These are phyloP conservation scores for Petrophora chlorosata DNA, from an alignment of 2,888 invertebrate species.

Conservation along the genomic window DNA sequence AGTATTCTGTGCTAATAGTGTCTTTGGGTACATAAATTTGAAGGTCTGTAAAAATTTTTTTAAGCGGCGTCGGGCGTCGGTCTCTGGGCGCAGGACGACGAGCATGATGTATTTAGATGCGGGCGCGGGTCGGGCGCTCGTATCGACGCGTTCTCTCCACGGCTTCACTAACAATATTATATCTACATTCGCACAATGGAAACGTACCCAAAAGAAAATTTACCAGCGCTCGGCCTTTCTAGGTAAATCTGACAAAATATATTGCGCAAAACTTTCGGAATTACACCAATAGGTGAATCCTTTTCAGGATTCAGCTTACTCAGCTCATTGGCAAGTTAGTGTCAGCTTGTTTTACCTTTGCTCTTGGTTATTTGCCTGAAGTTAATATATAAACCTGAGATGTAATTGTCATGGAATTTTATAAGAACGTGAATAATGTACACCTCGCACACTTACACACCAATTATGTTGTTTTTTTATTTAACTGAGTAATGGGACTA, in stretches of 20 bases:
- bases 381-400: too few species aligned
- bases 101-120: conserved; percentile 49
- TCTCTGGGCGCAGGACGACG: too few species aligned
- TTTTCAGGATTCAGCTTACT: conserved; percentile 11
- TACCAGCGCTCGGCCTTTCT: conserved; percentile 34
- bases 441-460: too few species aligned
- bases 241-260: conserved; percentile 32
- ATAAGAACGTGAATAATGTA: too few species aligned
- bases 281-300: conserved; percentile 27
- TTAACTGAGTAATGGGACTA: too few species aligned
- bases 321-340: conserved; percentile 16
- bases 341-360: conserved; percentile 1
- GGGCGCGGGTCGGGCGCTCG: conserved; percentile 39
- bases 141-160: conserved; percentile 43
- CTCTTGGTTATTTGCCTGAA: too few species aligned
- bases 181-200: conserved; percentile 27
- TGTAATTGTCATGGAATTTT: not conserved
- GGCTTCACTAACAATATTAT: conserved; percentile 29
- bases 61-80: too few species aligned
- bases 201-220: conserved; percentile 31
- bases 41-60: conserved; percentile 53
- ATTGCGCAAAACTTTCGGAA: conserved; percentile 30
- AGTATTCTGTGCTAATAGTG: conserved; percentile 24
- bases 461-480: too few species aligned
- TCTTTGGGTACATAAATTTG: conserved; percentile 35